Conservation (phyloP, 1,140 invertebrate genomes). For the Drosophila eugracilis region DNA sequence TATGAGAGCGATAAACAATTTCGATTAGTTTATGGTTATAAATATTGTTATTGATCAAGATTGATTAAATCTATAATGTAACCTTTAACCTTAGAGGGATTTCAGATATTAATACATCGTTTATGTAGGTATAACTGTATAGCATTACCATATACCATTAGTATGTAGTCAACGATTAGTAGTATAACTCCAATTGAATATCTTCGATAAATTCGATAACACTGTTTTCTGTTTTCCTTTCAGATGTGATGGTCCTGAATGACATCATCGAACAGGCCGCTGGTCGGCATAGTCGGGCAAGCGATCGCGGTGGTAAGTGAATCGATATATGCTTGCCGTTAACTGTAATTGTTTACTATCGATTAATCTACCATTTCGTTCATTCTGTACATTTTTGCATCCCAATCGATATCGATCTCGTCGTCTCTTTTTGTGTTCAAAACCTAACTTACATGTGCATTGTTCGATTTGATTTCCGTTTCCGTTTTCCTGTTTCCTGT, state of each 20-base stretch:
- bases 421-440: slow-evolving; percentile 63
- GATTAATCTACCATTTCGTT: slow-evolving; percentile 54
- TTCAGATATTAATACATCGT: neutral
- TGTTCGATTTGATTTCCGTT: slow-evolving; percentile 32
- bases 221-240: slow-evolving; percentile 8
- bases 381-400: slow-evolving; percentile 69
- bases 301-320: slow-evolving; percentile 93
- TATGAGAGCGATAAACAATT: slow-evolving; percentile 70
- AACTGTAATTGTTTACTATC: slow-evolving; percentile 33
- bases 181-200: too few relatives aligned
- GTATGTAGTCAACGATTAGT: too few relatives aligned
- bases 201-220: neutral
- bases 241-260: slow-evolving; percentile 99
- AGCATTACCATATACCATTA: too few relatives aligned
- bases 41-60: neutral
- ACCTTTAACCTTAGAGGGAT: neutral
- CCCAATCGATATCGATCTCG: slow-evolving; percentile 53
- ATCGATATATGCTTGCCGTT: slow-evolving; percentile 6
- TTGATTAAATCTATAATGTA: neutral
- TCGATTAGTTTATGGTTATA: too few relatives aligned
- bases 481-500: slow-evolving; percentile 33
- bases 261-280: slow-evolving; percentile 98
- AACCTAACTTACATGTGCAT: slow-evolving; percentile 61
- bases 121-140: neutral
- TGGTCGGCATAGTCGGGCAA: slow-evolving; percentile 92